Base-by-base conservation (phyloP, 1,140 invertebrate genomes). In the Cyphomyrmex costatus region DNA sequence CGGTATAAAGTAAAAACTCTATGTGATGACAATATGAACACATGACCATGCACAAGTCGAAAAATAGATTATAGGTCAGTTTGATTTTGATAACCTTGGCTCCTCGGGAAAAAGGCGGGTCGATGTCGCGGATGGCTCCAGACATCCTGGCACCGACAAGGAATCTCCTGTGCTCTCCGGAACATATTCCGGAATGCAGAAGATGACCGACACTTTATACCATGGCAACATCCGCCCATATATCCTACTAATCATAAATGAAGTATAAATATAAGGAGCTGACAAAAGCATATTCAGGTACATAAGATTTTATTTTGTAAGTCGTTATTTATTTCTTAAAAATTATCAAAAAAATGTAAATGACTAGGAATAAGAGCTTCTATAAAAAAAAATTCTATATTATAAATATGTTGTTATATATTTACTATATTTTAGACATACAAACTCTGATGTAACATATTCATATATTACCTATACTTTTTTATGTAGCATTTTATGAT, bases 141-240 rank as follows among this genome's bases (percentile, higher is more conserved):
- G 93, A 93, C 93, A 36, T 92, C 88, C 90, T 92, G 91, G 90
- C 91, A 88, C 91, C 91, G 86, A 51, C 68, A 73, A 74, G 46
- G 36, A 30, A n/a, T 49, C 4, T n/a, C 24, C 16, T 7, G 7
- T 16, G 36, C 33, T n/a, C 24, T 71, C 10, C 12, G 8, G 19
- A 21, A 60, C 5, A n/a, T 42, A 24, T 61, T 74, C 12, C 10
- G 2, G 33, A 30, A 65, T 36, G 3, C 10, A n/a, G 2, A 56
- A 19, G 0, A 24, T 24, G 21, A 51, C 5, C 8, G 14, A 60
- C 27, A 12, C 21, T 51, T 3, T 66, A 19, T 16, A 16, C 30
- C 49, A 19, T 58, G 21, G 33, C 12, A 66, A n/a, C 61, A 16
- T 56, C 36, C n/a, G 14, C 1, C 19, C 12, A 27, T 33, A 19